A percentile compares a stretch with the other conserved stretches of the same genome.
Conservation (phyloP, 2,888 invertebrate species). For the Tetramorium bicarinatum region DNA sequence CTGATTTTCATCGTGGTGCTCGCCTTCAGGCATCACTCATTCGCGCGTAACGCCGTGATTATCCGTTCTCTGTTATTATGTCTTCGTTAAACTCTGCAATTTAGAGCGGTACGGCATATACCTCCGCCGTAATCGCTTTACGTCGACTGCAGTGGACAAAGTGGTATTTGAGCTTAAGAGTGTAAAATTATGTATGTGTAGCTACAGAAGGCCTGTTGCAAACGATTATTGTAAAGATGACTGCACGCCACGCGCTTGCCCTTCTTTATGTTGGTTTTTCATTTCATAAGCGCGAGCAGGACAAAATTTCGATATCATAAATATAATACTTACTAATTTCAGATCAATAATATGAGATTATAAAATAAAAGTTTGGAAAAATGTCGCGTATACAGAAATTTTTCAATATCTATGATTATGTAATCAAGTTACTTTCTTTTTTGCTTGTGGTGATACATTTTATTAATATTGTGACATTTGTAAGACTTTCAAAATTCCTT, state of each 20-base stretch:
- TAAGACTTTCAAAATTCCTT: neutral
- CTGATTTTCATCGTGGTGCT: slow-evolving; percentile 35
- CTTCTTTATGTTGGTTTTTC: slow-evolving; percentile 31
- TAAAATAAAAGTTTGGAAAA: neutral
- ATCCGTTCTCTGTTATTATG: slow-evolving; percentile 43
- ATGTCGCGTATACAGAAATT: neutral
- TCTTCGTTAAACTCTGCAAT: slow-evolving; percentile 54
- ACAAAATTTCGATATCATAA: neutral
- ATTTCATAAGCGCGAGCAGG: neutral
- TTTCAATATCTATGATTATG: slow-evolving; percentile 3
- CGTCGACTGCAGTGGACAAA: slow-evolving; percentile 33
- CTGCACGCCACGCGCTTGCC: neutral
- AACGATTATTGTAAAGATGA: slow-evolving; percentile 20
- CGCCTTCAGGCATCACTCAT: slow-evolving; percentile 31
- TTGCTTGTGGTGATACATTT: neutral
- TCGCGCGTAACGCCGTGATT: slow-evolving; percentile 53
- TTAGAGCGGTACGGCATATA: slow-evolving; percentile 31
- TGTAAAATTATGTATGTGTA: slow-evolving; percentile 18
- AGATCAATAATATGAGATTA: neutral
- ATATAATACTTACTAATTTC: neutral
- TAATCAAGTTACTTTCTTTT: neutral
- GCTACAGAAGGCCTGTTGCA: slow-evolving; percentile 9
- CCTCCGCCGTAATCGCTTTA: slow-evolving; percentile 32
- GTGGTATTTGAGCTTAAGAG: slow-evolving; percentile 38
- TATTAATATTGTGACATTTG: neutral